Conservation (phyloP, 2,113 vertebrate genomes). For the Pachycephala philippinensis region DNA sequence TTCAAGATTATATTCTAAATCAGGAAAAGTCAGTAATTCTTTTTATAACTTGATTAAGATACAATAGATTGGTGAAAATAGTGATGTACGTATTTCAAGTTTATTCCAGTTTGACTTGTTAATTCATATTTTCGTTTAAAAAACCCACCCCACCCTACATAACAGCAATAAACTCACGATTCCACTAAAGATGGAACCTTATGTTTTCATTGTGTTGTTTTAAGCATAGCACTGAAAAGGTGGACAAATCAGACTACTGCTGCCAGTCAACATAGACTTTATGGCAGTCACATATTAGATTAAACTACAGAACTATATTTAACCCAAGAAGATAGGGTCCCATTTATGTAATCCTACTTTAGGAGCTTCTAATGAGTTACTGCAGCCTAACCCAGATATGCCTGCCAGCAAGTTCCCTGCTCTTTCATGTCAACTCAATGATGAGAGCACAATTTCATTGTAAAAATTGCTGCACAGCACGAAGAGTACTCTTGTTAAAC, state of each 20-base stretch:
- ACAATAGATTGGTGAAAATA: neutral
- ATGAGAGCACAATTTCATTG: neutral
- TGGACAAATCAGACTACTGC: neutral
- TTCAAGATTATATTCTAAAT: neutral
- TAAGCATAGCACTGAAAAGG: neutral
- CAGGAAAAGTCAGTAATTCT: neutral
- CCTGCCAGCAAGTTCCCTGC: neutral
- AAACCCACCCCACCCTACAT: neutral
- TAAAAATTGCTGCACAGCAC: neutral
- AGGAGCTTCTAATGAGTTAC: slow-evolving; percentile 30
- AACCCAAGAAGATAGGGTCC: slow-evolving; percentile 21
- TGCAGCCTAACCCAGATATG: slow-evolving; percentile 36
- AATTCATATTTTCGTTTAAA: neutral
- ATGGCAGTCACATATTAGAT: neutral
- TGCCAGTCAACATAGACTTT: neutral
- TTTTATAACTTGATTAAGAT: neutral
- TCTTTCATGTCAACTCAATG: neutral
- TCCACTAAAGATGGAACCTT: neutral
- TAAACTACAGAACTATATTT: slow-evolving; percentile 37
- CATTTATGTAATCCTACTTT: slow-evolving; percentile 38
- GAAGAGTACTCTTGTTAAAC: neutral
- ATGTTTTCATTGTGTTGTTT: neutral
- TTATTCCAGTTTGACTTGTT: neutral
- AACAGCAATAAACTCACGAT: neutral
- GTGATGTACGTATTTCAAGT: neutral